Percentiles rank a stretch among this genome's conserved stretches.
phyloP scores from a whole-genome alignment of 2,888 invertebrate species.

The Hemaris fuciformis region DNA sequence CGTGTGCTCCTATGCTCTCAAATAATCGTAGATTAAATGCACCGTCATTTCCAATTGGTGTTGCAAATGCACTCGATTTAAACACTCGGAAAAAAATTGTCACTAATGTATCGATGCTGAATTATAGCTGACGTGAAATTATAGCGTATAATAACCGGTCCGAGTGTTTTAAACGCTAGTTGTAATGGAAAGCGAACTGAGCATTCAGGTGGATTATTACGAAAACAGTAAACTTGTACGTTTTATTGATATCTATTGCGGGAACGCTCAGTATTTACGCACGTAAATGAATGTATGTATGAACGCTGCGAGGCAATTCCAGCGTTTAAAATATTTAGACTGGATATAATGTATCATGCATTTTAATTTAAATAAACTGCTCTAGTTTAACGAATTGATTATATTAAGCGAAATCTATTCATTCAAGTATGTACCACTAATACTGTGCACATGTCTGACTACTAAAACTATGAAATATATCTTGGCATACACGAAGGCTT shows the following conservation, averaged over 20 bases:
- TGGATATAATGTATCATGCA: background rate
- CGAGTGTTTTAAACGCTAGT: background rate
- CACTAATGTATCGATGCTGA: background rate
- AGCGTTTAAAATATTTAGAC: background rate
- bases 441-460: too few species aligned
- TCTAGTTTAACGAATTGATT: too few species aligned
- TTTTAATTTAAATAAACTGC: background rate
- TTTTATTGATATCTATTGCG: constrained; percentile 3
- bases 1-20: background rate
- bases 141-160: background rate
- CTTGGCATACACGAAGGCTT: too few species aligned
- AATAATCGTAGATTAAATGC: background rate
- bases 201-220: background rate
- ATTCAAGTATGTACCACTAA: too few species aligned
- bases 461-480: too few species aligned
- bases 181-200: background rate
- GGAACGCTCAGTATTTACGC: background rate
- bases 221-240: background rate
- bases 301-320: background rate
- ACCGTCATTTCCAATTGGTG: background rate
- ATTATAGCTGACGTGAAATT: background rate
- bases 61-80: background rate
- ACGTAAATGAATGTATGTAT: background rate
- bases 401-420: too few species aligned
- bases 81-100: background rate